Evolutionary conservation across 2,888 invertebrate genomes (phyloP), one percentile per base, ranked within the genome.

Genomic region (Chydorus sphaericus): DNA sequence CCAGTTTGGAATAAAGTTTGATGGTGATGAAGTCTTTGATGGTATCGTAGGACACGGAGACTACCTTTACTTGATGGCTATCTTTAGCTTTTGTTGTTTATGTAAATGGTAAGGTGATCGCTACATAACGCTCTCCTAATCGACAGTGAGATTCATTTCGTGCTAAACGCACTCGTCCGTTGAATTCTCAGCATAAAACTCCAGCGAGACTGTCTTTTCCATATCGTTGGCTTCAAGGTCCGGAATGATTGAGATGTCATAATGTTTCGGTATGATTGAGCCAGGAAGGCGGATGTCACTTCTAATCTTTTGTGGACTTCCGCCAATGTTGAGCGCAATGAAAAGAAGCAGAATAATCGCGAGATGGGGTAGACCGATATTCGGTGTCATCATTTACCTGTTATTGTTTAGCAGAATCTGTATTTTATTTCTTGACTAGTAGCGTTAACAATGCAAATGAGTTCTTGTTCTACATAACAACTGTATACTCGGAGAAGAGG

Each of bases 121-220:
- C n/a, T n/a, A 23, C 2, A 6, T 3, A 16, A 44, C 26, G 20
- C 44, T 44, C 4, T 44, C 44, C 26, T 75, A 69, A 6, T 71
- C 67, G 4, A 84, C 74, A 1, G 69, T 70, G 55, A 81, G 72
- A 57, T 79, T 77, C 67, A 79, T 76, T 0, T 80, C 75, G 67
- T 85, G 84, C 14, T 85, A 70, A 0, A 79, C 76, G 33, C 85
- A 78, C 60, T 77, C 78, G 10, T 72, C 71, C 0, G 81, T 80
- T 1, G 75, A 66, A 55, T 73, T 69, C 31, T 67, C 64, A 6
- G 75, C 74, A 61, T 67, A 68, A 29, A 59, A 30, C 23, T 52
- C 37, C 16, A 61, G 57, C 51, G 59, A 57, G 16, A 62, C 63
- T 57, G 61, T 58, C 26, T 64, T 63, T 14, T 60, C 49, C 48